These are phyloP conservation scores for Ahaetulla prasina DNA, from an alignment of 2,113 vertebrate species.

Conservation along the genomic window DNA sequence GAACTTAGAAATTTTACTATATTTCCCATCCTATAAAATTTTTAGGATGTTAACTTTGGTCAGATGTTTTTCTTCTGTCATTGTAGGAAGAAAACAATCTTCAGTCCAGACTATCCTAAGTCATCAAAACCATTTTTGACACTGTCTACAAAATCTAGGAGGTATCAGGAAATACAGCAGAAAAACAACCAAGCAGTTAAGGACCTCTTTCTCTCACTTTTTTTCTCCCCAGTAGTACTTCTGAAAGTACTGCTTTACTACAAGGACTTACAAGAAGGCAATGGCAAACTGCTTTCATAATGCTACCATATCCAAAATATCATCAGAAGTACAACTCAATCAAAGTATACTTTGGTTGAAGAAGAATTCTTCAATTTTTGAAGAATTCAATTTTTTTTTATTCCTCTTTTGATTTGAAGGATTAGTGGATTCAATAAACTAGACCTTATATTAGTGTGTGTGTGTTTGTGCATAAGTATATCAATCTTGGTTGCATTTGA, in stretches of 20 bases:
- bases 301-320: not conserved
- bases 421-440: constrained; percentile 9
- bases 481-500: not conserved
- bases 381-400: too few species aligned
- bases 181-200: not conserved
- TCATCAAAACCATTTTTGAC: not conserved
- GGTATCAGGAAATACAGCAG: not conserved
- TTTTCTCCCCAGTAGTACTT: not conserved
- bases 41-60: not conserved
- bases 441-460: not conserved
- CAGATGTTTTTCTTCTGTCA: not conserved
- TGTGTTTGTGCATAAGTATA: not conserved
- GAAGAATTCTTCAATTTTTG: too few species aligned
- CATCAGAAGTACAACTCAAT: not conserved
- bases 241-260: not conserved
- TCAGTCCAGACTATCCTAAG: not conserved
- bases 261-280: not conserved
- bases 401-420: too few species aligned
- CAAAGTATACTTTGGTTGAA: not conserved
- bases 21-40: not conserved
- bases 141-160: not conserved
- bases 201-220: not conserved
- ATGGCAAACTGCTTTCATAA: not conserved
- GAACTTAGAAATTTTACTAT: not conserved
- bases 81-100: not conserved